phyloP scores from a whole-genome alignment of 2,888 invertebrate species.

The Lapara coniferarum region DNA sequence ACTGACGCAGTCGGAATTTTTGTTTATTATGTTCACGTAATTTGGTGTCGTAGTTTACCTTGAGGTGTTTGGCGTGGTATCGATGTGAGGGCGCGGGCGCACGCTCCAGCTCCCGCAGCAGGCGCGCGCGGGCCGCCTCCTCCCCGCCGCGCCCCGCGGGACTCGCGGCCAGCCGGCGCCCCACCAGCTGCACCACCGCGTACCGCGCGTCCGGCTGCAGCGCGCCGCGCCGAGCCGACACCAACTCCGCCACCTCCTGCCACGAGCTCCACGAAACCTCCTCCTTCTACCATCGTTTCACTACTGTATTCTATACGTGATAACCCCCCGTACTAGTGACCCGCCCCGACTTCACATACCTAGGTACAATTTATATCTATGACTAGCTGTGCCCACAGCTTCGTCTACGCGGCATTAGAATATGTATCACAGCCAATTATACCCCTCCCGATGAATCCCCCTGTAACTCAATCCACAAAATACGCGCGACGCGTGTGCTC shows the following conservation, averaged over 20 bases:
- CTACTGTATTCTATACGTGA: not conserved
- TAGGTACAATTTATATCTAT: too few species aligned
- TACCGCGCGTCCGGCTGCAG: slow-evolving; percentile 23
- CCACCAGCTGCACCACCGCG: slow-evolving; percentile 28
- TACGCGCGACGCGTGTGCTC: too few species aligned
- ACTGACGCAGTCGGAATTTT: too few species aligned
- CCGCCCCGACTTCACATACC: too few species aligned
- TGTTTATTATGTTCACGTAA: too few species aligned
- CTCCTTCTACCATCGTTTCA: not conserved
- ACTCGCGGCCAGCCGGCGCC: slow-evolving; percentile 26
- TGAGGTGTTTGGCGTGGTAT: slow-evolving; percentile 33
- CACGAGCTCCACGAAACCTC: slow-evolving; percentile 25
- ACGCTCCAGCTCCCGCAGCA: not conserved
- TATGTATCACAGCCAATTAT: too few species aligned
- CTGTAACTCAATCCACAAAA: too few species aligned
- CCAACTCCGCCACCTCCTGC: slow-evolving; percentile 29
- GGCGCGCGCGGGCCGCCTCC: slow-evolving; percentile 25
- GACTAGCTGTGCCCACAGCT: too few species aligned
- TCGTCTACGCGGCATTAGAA: too few species aligned
- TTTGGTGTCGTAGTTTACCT: slow-evolving; percentile 26
- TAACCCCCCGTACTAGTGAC: too few species aligned
- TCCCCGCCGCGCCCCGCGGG: not conserved
- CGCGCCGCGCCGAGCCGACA: slow-evolving; percentile 28
- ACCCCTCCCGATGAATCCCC: too few species aligned
- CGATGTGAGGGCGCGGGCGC: slow-evolving; percentile 25